Evolutionary conservation across 2,888 invertebrate genomes (phyloP), one percentile per base, ranked within the genome.

Genomic region (Matsumyia berberina): DNA sequence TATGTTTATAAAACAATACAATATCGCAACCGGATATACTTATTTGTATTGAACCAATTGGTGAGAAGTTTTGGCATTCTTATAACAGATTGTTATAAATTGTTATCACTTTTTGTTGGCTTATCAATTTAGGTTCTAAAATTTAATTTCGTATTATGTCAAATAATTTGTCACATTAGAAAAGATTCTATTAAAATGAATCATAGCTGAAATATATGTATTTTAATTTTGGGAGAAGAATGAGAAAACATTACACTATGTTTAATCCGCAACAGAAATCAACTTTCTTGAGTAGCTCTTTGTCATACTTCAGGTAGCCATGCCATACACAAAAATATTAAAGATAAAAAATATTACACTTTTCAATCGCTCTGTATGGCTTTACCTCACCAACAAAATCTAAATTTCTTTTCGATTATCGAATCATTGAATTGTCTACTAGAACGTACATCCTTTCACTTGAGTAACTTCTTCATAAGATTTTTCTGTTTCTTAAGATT

Each of bases 351-450:
- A 46, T 33, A 46, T n/a, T 24, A 35, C 35, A 35, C 9, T 19
- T 37, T 37, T 31, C 12, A 37, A 29, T 58, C 35, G 31, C 64
- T 44, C 24, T 19, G 35, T 12, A 29, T 29, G 15, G 37, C 31
- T 19, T 60, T 74, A 74, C 80, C 67, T 80, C 37, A 53, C 12
- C 35, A 19, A 11, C 37, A 1, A 55, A 37, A 46, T 31, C 11
- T 31, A 57, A 35, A 3, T 15, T 33, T 24, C 6, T 42, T 12
- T 39, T 37, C 24, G 31, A 17, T 55, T n/a, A 31, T 60, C 15
- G 37, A 49, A 60, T 39, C 60, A 67, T 80, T 29, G 57, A 64
- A 42, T 19, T 42, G 39, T 33, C 58, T 57, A 8, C n/a, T n/a
- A 49, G 5, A 39, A 31, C 9, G 19, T 39, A 11, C n/a, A 66